phyloP scores from a whole-genome alignment of 2,888 invertebrate genomes.

The Anagyrus pseudococci region DNA sequence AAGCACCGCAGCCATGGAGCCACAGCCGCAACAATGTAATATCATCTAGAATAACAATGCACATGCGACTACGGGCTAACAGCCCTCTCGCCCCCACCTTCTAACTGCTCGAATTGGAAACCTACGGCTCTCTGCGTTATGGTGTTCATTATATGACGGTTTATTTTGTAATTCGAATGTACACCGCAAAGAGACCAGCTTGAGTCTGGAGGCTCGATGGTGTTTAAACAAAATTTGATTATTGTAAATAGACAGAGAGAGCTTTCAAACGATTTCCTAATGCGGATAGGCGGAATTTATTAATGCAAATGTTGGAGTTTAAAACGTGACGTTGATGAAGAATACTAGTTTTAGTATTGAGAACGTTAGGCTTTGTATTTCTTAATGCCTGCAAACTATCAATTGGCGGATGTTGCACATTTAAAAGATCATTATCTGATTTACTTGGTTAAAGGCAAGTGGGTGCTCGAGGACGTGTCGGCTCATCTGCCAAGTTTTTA shows the following conservation, averaged over 20 bases:
- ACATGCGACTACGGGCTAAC: neutral
- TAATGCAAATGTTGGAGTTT: too few relatives aligned
- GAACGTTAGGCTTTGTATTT: too few relatives aligned
- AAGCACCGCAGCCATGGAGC: neutral
- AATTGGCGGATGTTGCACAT: slow-evolving; percentile 26
- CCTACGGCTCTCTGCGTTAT: neutral
- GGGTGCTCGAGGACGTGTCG: too few relatives aligned
- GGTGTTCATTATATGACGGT: slow-evolving; percentile 27
- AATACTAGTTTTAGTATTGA: too few relatives aligned
- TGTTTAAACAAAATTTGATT: too few relatives aligned
- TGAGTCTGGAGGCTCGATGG: neutral
- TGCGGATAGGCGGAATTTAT: too few relatives aligned
- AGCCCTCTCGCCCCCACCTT: neutral
- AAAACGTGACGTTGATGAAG: too few relatives aligned
- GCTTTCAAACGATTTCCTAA: too few relatives aligned
- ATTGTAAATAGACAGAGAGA: too few relatives aligned
- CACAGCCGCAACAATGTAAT: too few relatives aligned
- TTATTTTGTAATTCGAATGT: slow-evolving; percentile 25
- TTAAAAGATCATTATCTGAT: slow-evolving; percentile 35
- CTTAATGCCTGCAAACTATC: too few relatives aligned
- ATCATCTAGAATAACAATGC: neutral
- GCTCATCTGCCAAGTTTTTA: too few relatives aligned
- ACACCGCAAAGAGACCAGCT: slow-evolving; percentile 19
- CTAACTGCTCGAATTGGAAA: slow-evolving; percentile 10
- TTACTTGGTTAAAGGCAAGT: slow-evolving; percentile 8